Percentiles rank a stretch among this genome's conserved stretches.
phyloP scores from a whole-genome alignment of 2,113 vertebrate species.

The Acanthisitta chloris region DNA sequence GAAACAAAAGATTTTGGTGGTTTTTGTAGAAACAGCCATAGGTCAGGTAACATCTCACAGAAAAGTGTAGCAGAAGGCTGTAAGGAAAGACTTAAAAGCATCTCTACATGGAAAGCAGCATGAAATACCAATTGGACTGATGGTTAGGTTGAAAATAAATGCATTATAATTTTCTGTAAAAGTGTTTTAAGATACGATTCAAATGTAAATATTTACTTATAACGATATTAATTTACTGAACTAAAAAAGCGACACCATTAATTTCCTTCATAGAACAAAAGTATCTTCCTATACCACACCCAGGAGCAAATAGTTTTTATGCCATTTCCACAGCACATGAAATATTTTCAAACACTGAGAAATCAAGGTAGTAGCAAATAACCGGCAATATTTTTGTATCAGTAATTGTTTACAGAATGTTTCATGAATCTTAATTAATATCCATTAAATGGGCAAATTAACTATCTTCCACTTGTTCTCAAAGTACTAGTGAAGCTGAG shows the following conservation, averaged over 20 bases:
- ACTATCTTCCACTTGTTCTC: not conserved
- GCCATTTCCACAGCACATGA: not conserved
- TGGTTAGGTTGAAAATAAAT: not conserved
- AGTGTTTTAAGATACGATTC: not conserved
- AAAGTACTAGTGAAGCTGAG: not conserved
- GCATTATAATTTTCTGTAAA: not conserved
- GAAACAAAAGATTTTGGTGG: not conserved
- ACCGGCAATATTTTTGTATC: not conserved
- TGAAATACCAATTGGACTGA: not conserved
- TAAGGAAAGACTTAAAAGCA: not conserved
- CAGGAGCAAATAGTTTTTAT: not conserved
- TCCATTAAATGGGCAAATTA: conserved; percentile 37
- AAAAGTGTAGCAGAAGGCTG: not conserved
- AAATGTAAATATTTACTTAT: not conserved
- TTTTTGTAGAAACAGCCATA: not conserved
- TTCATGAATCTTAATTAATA: conserved; percentile 32
- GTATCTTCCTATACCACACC: not conserved
- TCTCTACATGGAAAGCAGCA: not conserved
- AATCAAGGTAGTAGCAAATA: not conserved
- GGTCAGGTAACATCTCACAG: not conserved
- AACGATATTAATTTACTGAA: not conserved
- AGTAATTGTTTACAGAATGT: not conserved
- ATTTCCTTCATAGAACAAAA: not conserved
- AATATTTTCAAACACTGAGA: not conserved
- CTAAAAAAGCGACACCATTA: not conserved